phyloP scores from a whole-genome alignment of 2,888 invertebrate genomes.

The Ophion obscuratus region DNA sequence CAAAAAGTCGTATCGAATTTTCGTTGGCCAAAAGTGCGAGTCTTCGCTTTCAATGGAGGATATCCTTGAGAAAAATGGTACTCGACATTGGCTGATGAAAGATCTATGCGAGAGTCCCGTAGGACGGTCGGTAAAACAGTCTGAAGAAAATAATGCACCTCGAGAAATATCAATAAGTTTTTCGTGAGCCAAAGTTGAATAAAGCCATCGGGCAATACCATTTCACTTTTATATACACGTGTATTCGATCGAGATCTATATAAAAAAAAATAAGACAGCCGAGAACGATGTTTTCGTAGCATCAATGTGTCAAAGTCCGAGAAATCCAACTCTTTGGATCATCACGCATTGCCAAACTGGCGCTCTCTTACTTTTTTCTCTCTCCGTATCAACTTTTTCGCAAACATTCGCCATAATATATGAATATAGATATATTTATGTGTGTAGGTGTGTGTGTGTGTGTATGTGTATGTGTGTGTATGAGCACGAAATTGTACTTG shows the following conservation, averaged over 20 bases:
- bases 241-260: conserved; percentile 32
- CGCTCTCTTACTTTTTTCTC: background rate
- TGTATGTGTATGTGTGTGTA: conserved; percentile 31
- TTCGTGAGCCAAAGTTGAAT: background rate
- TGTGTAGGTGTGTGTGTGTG: conserved; percentile 40
- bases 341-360: background rate
- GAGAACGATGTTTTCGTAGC: conserved; percentile 42
- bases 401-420: conserved; percentile 50
- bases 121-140: conserved; percentile 41
- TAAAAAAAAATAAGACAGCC: conserved; percentile 24
- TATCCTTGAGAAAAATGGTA: background rate
- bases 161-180: background rate
- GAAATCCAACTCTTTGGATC: conserved; percentile 30
- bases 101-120: conserved; percentile 8
- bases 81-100: background rate
- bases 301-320: conserved; percentile 28
- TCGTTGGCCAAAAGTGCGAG: background rate
- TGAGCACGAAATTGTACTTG: conserved; percentile 65
- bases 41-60: background rate
- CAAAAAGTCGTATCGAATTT: background rate
- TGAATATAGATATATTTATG: conserved; percentile 26
- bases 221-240: background rate
- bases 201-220: background rate
- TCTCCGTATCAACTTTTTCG: conserved; percentile 26
- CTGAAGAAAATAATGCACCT: background rate